Percentiles rank a stretch among this genome's conserved stretches.
Evolutionary conservation across 2,888 invertebrate genomes (phyloP).

Genomic region (Apamea epomidion): DNA sequence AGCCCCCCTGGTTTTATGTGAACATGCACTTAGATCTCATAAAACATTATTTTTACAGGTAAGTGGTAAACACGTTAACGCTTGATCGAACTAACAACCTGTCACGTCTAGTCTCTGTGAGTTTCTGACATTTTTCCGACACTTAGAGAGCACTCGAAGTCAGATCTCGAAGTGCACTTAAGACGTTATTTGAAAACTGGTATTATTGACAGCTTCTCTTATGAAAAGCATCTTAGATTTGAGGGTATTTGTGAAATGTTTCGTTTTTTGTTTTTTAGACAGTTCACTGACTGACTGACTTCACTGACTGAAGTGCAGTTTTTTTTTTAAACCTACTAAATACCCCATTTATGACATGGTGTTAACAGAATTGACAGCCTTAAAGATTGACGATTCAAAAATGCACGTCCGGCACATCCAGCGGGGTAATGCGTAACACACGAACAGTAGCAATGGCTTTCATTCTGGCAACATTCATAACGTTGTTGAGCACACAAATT

Average conservation of each 20-base stretch:
- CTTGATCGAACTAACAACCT: conserved; percentile 30
- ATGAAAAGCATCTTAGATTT: conserved; percentile 5
- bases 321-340: background rate
- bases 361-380: background rate
- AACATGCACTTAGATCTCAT: conserved; percentile 35
- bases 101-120: conserved; percentile 3
- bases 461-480: too few relatives aligned
- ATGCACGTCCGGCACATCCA: background rate
- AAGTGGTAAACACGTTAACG: conserved; percentile 33
- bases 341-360: background rate
- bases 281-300: background rate
- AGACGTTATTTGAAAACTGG: conserved; percentile 24
- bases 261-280: background rate
- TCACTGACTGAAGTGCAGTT: background rate
- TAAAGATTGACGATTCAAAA: background rate
- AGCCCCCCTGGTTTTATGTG: conserved; percentile 27
- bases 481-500: too few relatives aligned
- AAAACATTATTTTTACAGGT: conserved; percentile 13
- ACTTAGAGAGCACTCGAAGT: conserved; percentile 19
- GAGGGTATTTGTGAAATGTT: background rate
- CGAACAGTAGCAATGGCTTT: too few relatives aligned
- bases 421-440: too few relatives aligned
- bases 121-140: conserved; percentile 26
- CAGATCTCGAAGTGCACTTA: conserved; percentile 22
- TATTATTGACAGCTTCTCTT: conserved; percentile 6